phyloP scores from a whole-genome alignment of 2,888 invertebrate genomes.

The Itoplectis maculator region DNA sequence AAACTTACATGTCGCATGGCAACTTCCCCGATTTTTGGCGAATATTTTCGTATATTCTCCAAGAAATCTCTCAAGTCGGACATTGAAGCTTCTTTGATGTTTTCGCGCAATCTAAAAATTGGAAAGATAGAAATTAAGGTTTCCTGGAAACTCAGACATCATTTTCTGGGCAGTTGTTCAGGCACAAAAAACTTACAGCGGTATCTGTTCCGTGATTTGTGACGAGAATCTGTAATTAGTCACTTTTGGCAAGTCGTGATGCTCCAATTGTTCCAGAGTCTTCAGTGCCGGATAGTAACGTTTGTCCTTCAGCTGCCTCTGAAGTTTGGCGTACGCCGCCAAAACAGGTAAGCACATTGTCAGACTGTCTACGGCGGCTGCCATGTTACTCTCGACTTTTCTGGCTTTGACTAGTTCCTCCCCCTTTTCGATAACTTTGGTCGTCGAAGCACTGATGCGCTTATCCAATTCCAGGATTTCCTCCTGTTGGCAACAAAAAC shows the following conservation, averaged over 20 bases:
- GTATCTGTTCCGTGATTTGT: slow-evolving; percentile 96
- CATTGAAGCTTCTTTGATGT: slow-evolving; percentile 98
- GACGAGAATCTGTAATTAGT: slow-evolving; percentile 98
- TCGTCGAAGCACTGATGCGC: slow-evolving; percentile 85
- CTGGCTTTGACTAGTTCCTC: slow-evolving; percentile 95
- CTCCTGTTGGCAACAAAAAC: slow-evolving; percentile 80
- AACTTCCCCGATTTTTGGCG: slow-evolving; percentile 97
- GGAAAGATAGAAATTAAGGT: not conserved
- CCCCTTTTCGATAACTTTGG: slow-evolving; percentile 90
- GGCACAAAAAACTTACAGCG: slow-evolving; percentile 86
- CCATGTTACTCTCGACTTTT: slow-evolving; percentile 97
- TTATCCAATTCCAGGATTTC: slow-evolving; percentile 86
- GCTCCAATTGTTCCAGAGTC: slow-evolving; percentile 97
- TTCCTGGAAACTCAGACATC: not conserved
- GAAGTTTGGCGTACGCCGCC: slow-evolving; percentile 97
- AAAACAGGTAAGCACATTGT: slow-evolving; percentile 97
- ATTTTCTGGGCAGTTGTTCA: not conserved
- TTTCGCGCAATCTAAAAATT: slow-evolving; percentile 89
- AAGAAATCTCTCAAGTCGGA: slow-evolving; percentile 98
- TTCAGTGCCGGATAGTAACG: slow-evolving; percentile 99
- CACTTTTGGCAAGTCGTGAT: slow-evolving; percentile 95
- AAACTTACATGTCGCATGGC: slow-evolving; percentile 94
- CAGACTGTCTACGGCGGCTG: slow-evolving; percentile 96
- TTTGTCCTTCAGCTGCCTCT: slow-evolving; percentile 95
- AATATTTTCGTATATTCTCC: slow-evolving; percentile 97